Base-by-base conservation (phyloP, 2,113 vertebrate species). In the Drymodes brunneopygia region DNA sequence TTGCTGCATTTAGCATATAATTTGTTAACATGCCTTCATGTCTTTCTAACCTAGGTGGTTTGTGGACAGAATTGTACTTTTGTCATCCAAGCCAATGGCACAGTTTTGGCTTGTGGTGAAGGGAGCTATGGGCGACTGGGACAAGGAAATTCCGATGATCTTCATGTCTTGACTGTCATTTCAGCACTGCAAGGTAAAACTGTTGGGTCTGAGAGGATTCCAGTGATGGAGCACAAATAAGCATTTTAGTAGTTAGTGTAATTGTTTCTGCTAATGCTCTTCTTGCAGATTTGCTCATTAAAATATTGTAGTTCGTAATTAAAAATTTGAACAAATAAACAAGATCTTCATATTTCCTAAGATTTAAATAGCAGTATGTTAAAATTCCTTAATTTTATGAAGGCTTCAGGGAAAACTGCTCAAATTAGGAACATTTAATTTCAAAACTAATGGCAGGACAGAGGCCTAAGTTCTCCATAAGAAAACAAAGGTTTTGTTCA, bases 31-130 rank as follows among this genome's bases (percentile, higher is more conserved):
- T 9, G 21, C 7, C 14, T 70, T 61, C 20, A 0, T 80, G 91
- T 96, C 92, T 90, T 93, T 73, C 58, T 86, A 3, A 92, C 53
- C 58, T 74, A 98, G 98, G 98, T 98, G 58, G 96, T 98, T 87
- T 98, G 98, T 96, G 98, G 98, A 69, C 98, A 98, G 95, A 98
- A 98, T 38, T 98, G 98, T 50, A 98, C 98, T 57, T 98, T 98
- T 91, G 98, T 98, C 73, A 98, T 98, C 86, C 98, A 98, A 90
- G 98, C 98, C 11, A 98, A 98, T 78, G 98, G 98, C 56, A 98
- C 98, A 0, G 98, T 98, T 78, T 90, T 98, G 96, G 98, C 98
- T 58, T 98, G 98, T 86, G 98, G 98, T 66, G 98, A 98, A 96
- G 98, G 98, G 82, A 98, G 98, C 92, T 98, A 98, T 29, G 98